Base-by-base conservation (phyloP, 2,113 vertebrate species). In the Toxostoma redivivum region DNA sequence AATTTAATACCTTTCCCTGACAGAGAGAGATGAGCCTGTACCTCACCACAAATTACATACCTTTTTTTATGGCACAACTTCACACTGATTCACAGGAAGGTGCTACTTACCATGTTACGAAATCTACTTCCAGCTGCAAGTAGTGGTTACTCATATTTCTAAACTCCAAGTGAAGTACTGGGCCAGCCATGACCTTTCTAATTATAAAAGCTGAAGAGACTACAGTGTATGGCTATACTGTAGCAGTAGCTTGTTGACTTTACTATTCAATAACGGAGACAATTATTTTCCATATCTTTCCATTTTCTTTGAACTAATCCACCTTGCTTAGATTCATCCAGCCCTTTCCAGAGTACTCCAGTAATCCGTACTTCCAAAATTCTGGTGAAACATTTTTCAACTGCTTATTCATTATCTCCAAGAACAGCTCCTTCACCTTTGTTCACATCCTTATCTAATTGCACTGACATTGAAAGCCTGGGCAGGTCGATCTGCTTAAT, bases 391-490 rank as follows among this genome's bases (percentile, higher is more conserved):
- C 24, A 79, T 94, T 88, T 95, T 86, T 47, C 13, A 81, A 56
- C 31, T 86, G 28, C 22, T 92, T 93, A 91, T 28, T 84, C 54
- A 73, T 97, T 97, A 95, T 94, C 90, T 97, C 57, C 88, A 69
- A 94, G 90, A 96, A 72, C 77, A 93, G 54, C 35, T 94, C 88
- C 69, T 53, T 81, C 82, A 95, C 58, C 53, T 90, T 90, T 94
- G 60, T 81, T 96, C 54, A 67, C 51, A 90, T 78, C 38, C 78
- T 95, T 96, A 94, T 88, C 80, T 96, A 95, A 96, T 96, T 94
- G 80, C 92, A 86, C 61, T 95, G 95, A 97, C 96, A 94, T 97
- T 97, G 95, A 92, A 38, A 86, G 57, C 57, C 57, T 11, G 7
- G 57, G 18, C 81, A 77, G 94, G 88, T 96, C 12, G 6, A 97